Percentiles rank a stretch among this genome's conserved stretches.
These are phyloP conservation scores for Melanocharis versteri DNA, from an alignment of 2,113 vertebrate genomes.

Conservation along the genomic window DNA sequence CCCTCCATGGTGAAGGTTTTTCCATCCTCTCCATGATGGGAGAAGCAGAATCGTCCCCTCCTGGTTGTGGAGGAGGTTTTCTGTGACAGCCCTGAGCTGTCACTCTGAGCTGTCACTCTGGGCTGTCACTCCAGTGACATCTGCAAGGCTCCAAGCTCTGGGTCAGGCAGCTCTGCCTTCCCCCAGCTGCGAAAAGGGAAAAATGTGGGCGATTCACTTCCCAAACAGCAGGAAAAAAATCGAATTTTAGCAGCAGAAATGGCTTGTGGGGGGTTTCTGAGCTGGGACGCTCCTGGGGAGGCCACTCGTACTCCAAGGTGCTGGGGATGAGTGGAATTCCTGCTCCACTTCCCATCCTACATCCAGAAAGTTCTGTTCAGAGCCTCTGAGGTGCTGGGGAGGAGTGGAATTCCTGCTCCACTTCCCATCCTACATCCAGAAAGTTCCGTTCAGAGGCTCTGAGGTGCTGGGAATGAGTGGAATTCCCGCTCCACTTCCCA, in stretches of 20 bases:
- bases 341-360: accelerated
- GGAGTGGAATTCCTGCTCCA: too few species aligned
- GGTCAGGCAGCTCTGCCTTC: neutral
- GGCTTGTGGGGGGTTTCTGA: neutral
- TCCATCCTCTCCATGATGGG: neutral
- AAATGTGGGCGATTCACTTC: accelerated
- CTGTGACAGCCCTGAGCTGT: neutral
- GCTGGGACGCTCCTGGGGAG: neutral
- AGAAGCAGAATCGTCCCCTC: neutral
- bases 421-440: too few species aligned
- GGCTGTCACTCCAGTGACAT: neutral
- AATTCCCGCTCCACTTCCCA: neutral
- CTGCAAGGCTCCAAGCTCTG: neutral
- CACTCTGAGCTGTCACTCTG: neutral
- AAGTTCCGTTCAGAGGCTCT: too few species aligned
- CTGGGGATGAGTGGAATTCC: neutral
- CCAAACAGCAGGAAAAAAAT: neutral
- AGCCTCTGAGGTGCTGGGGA: too few species aligned
- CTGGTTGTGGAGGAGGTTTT: neutral
- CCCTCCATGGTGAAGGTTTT: neutral
- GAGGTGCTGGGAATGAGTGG: accelerated
- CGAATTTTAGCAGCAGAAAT: neutral
- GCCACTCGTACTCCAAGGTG: neutral
- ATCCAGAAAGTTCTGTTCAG: neutral
- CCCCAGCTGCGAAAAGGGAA: neutral